Evolutionary conservation across 2,888 invertebrate genomes (phyloP).

Genomic region (Teleiodes luculella): DNA sequence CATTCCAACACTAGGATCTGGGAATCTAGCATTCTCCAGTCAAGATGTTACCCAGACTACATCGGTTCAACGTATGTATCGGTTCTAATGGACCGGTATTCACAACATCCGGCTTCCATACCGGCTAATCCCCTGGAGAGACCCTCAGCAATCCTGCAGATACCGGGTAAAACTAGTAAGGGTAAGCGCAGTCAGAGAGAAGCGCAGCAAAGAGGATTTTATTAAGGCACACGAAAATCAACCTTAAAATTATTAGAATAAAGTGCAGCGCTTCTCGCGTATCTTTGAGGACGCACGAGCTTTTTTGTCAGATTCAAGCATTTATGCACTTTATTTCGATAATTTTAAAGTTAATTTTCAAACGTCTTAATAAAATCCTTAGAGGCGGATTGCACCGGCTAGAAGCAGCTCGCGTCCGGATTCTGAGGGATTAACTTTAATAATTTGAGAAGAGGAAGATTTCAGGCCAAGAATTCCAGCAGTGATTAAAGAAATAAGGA

Average conservation of each 20-base stretch:
- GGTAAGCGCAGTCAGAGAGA: no score
- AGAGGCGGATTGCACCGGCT: slow-evolving; percentile 29
- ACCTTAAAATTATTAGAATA: no score
- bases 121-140: slow-evolving; percentile 30
- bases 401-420: slow-evolving; percentile 1
- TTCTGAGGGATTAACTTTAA: slow-evolving; percentile 9
- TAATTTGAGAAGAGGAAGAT: not conserved
- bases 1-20: not conserved
- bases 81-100: slow-evolving; percentile 39
- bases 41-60: not conserved
- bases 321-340: no score
- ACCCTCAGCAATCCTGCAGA: slow-evolving; percentile 24
- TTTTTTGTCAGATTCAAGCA: no score
- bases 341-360: no score
- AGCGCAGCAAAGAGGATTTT: no score
- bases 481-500: no score
- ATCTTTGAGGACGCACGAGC: no score
- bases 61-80: slow-evolving; percentile 35
- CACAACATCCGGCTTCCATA: slow-evolving; percentile 38
- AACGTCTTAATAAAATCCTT: no score
- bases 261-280: no score
- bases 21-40: not conserved
- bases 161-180: slow-evolving; percentile 22
- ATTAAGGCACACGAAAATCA: no score
- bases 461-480: not conserved